Base-by-base conservation (phyloP, 2,888 invertebrate genomes). In the Sinopyrophorus schimmeli region DNA sequence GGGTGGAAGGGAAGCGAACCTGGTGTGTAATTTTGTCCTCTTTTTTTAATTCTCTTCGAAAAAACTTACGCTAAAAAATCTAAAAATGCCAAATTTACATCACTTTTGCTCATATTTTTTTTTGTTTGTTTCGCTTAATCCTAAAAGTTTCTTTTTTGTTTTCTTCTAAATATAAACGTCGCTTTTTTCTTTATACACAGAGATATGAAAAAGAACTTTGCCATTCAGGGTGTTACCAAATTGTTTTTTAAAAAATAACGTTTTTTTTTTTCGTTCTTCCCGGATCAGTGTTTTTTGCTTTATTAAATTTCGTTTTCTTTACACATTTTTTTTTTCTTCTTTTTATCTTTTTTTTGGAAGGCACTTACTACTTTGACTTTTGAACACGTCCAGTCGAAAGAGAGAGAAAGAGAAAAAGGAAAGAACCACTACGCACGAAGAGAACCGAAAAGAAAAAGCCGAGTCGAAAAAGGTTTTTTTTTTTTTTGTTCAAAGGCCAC, bases 201-300 rank as follows among this genome's bases (percentile, higher is more conserved):
- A 73, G 72, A 73, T 74, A 74, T 73, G 74, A 73, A 74, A 72
- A 72, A 73, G 70, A 74, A 72, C 72, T 59, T n/a, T 84, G 86
- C 86, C 85, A 82, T 80, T 83, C 82, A 84, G 85, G 86, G 86
- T 84, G 81, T 79, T 79, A 84, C 85, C 85, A 79, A 76, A n/a
- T n/a, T n/a, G n/a, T n/a, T n/a, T n/a, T n/a, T n/a, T n/a, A n/a
- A n/a, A n/a, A n/a, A n/a, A n/a, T n/a, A n/a, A n/a, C n/a, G n/a
- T n/a, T n/a, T n/a, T n/a, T n/a, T n/a, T n/a, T n/a, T n/a, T n/a
- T n/a, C n/a, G n/a, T n/a, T n/a, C n/a, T n/a, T n/a, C n/a, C n/a
- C n/a, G n/a, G n/a, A n/a, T n/a, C n/a, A n/a, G n/a, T n/a, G n/a
- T n/a, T n/a, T n/a, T n/a, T n/a, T n/a, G n/a, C n/a, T n/a, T n/a